phyloP scores from a whole-genome alignment of 2,888 invertebrate genomes.

The Tetrapedia diversipes region DNA sequence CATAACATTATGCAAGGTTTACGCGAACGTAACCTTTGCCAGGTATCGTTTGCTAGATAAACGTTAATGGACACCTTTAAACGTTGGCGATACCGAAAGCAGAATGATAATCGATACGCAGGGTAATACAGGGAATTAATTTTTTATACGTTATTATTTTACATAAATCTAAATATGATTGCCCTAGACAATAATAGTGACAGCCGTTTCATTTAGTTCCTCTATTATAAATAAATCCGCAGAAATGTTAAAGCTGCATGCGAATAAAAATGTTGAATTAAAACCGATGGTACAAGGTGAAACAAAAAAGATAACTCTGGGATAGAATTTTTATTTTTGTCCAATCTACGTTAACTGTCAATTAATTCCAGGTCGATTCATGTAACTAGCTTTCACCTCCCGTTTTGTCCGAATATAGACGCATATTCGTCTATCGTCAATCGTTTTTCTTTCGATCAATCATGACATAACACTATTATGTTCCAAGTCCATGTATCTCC shows the following conservation, averaged over 20 bases:
- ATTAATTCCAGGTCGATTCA: conserved; percentile 44
- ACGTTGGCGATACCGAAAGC: no score
- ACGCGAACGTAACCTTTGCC: not conserved
- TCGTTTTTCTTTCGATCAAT: conserved; percentile 33
- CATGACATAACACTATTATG: conserved; percentile 42
- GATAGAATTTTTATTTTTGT: conserved; percentile 43
- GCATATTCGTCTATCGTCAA: conserved; percentile 46
- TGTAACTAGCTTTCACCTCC: conserved; percentile 29
- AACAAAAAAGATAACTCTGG: not conserved
- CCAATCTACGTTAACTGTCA: conserved; percentile 36
- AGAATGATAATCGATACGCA: not conserved
- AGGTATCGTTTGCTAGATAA: not conserved
- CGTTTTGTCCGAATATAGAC: conserved; percentile 43
- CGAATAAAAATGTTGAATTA: not conserved
- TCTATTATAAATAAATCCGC: no score
- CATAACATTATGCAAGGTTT: not conserved
- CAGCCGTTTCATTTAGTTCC: no score
- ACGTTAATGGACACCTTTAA: not conserved
- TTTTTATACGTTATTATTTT: no score
- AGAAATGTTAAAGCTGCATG: not conserved
- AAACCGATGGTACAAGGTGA: not conserved
- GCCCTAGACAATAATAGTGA: no score
- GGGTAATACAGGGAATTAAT: no score
- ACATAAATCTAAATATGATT: no score
- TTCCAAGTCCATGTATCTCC: not conserved